Conservation (phyloP, 2,888 invertebrate species). For the Drosophila subquinaria region DNA sequence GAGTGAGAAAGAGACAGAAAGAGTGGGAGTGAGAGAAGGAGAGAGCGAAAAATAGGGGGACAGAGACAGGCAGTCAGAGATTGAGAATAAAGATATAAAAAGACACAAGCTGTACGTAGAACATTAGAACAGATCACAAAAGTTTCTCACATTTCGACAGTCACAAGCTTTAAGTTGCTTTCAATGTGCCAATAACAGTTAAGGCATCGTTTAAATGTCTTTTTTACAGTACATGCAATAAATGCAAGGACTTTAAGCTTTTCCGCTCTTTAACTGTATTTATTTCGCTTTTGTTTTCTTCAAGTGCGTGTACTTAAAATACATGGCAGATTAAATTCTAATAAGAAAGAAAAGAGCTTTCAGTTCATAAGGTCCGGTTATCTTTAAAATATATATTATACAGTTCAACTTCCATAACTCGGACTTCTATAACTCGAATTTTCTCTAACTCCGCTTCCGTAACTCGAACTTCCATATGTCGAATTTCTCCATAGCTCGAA, state of each 20-base stretch:
- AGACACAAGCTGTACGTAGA: constrained; percentile 6
- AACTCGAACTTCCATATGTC: no score
- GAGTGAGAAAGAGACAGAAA: neutral
- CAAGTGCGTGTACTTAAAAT: neutral
- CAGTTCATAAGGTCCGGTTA: no score
- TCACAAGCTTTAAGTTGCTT: constrained; percentile 20
- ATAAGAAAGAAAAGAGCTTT: no score
- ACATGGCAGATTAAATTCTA: no score
- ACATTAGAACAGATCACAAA: constrained; percentile 44
- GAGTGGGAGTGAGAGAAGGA: neutral
- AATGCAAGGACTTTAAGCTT: neutral
- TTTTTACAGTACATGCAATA: neutral
- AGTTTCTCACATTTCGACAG: constrained; percentile 39
- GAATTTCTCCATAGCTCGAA: no score
- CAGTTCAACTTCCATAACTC: no score
- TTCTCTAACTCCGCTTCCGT: no score
- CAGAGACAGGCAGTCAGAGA: neutral
- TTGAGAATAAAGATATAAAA: neutral
- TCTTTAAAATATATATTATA: no score
- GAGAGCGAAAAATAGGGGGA: neutral
- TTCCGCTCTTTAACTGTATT: neutral
- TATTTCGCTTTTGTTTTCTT: neutral
- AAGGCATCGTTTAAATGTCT: constrained; percentile 22
- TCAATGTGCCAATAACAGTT: constrained; percentile 26
- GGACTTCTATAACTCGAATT: no score